Evolutionary conservation across 2,113 vertebrate genomes (phyloP).

Genomic region (Notarius quadriscutis): DNA sequence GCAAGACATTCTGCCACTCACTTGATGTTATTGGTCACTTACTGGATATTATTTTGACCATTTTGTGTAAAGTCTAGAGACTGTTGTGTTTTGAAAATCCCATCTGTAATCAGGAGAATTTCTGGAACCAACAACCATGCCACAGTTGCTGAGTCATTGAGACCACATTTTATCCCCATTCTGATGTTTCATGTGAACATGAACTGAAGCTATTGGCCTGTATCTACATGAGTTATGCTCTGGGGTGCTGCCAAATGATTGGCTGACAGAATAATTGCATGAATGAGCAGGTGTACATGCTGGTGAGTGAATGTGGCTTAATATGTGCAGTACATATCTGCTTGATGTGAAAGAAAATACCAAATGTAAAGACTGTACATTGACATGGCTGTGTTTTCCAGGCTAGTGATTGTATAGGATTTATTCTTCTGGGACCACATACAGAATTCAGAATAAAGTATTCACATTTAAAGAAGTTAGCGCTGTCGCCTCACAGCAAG

Average conservation of each 20-base stretch:
- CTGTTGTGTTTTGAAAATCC: not conserved
- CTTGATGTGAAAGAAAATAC: conserved; percentile 9
- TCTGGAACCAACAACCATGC: not conserved
- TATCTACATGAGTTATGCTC: not conserved
- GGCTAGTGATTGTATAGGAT: not conserved
- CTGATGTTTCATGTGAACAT: not conserved
- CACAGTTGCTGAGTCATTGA: not conserved
- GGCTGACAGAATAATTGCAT: not conserved
- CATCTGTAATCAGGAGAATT: not conserved
- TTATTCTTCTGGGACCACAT: not conserved
- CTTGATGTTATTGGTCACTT: not conserved
- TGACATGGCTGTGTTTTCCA: not conserved
- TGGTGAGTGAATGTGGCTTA: not conserved
- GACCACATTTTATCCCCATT: not conserved
- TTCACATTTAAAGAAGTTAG: not conserved
- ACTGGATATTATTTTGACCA: not conserved
- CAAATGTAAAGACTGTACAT: not conserved
- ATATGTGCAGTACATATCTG: conserved; percentile 1
- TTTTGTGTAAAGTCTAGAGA: not conserved
- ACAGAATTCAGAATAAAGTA: not conserved
- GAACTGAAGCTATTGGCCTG: not conserved
- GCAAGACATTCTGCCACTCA: not conserved
- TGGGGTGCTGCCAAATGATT: not conserved
- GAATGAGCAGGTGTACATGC: not conserved
- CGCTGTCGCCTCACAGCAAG: too few relatives aligned